phyloP scores from a whole-genome alignment of 2,113 vertebrate species.

The Macquaria ambigua region DNA sequence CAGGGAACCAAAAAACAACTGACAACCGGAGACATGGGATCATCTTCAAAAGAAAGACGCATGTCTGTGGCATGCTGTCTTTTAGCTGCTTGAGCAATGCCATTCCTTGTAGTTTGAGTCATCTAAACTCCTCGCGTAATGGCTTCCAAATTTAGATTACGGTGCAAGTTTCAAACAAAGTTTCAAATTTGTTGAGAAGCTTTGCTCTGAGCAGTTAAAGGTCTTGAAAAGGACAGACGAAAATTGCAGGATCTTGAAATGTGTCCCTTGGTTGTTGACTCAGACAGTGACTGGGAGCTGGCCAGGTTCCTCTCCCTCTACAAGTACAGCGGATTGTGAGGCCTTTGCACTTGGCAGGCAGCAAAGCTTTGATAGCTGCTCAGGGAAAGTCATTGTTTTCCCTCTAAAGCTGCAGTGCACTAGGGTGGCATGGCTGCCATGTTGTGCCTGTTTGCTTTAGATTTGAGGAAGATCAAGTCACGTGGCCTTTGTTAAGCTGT shows the following conservation, averaged over 20 bases:
- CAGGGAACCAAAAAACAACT: constrained; percentile 70
- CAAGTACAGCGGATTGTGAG: constrained; percentile 44
- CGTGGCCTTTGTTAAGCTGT: constrained; percentile 54
- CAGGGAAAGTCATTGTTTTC: constrained; percentile 75
- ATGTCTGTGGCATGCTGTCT: constrained; percentile 64
- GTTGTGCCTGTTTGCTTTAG: constrained; percentile 79
- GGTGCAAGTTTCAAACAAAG: constrained; percentile 52
- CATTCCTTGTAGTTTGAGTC: constrained; percentile 66
- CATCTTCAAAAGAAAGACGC: constrained; percentile 76
- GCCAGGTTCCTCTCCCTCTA: constrained; percentile 13
- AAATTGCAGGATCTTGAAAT: constrained; percentile 24
- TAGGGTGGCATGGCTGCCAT: constrained; percentile 41
- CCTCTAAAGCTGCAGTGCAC: constrained; percentile 69
- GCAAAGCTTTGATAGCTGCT: constrained; percentile 67
- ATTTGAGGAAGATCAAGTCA: constrained; percentile 73
- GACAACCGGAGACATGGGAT: constrained; percentile 69
- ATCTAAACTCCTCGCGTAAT: constrained; percentile 42
- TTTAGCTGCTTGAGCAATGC: constrained; percentile 61
- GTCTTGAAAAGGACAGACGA: constrained; percentile 36
- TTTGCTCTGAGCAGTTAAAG: constrained; percentile 16
- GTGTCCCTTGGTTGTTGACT: constrained; percentile 19
- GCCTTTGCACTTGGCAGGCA: constrained; percentile 73
- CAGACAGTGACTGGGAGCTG: constrained; percentile 22
- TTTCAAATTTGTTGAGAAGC: constrained; percentile 47
- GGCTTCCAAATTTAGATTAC: constrained; percentile 64